Conservation (phyloP, 2,113 vertebrate species). For the Ophthalmolycus amberensis region DNA sequence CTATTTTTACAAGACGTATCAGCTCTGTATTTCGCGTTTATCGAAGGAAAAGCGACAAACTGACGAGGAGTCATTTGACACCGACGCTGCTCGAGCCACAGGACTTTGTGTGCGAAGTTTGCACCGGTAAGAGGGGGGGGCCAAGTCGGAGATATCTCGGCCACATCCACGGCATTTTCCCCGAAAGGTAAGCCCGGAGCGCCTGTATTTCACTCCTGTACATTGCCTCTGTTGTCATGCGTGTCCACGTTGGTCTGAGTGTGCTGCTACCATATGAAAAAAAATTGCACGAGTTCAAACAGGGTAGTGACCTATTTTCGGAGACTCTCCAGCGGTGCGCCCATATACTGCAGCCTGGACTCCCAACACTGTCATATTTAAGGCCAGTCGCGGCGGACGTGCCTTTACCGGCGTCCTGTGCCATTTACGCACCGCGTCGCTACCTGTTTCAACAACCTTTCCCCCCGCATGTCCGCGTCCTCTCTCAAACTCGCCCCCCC, state of each 20-base stretch:
- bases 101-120: conserved; percentile 81
- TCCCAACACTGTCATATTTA: conserved; percentile 26
- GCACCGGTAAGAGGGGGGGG: conserved; percentile 54
- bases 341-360: conserved; percentile 43
- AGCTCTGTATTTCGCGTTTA: conserved; percentile 31
- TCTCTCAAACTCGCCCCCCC: background rate
- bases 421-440: conserved; percentile 41
- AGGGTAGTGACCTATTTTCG: conserved; percentile 77
- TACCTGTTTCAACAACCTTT: conserved; percentile 15
- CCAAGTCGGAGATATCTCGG: conserved; percentile 64
- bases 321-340: conserved; percentile 54
- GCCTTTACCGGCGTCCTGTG: conserved; percentile 41
- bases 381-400: conserved; percentile 51
- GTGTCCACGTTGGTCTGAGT: conserved; percentile 28
- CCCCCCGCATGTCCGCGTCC: conserved; percentile 2
- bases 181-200: conserved; percentile 79
- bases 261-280: conserved; percentile 12
- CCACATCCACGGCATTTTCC: conserved; percentile 66
- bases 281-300: conserved; percentile 59
- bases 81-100: conserved; percentile 48
- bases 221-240: conserved; percentile 31
- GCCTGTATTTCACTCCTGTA: conserved; percentile 7
- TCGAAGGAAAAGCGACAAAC: conserved; percentile 35
- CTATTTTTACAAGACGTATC: conserved; percentile 49
- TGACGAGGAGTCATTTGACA: conserved; percentile 63